A percentile compares a stretch with the other conserved stretches of the same genome.
phyloP scores from a whole-genome alignment of 2,113 vertebrate species.

The Neotoma lepida region DNA sequence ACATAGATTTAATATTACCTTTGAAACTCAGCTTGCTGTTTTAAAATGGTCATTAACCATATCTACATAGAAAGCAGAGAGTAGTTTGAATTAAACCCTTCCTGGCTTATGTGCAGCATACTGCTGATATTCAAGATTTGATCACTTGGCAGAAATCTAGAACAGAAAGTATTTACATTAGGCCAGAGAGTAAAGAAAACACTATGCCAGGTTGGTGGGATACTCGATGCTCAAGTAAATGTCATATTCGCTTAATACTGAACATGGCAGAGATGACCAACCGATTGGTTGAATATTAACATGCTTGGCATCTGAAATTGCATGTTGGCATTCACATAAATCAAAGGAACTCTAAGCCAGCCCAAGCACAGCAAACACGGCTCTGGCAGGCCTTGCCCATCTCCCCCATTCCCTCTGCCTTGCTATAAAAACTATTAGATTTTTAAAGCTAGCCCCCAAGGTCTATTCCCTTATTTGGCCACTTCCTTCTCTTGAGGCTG shows the following conservation, averaged over 20 bases:
- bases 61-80: neutral
- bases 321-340: neutral
- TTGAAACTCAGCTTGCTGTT: slow-evolving; percentile 43
- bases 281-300: neutral
- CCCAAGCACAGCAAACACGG: neutral
- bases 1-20: slow-evolving; percentile 55
- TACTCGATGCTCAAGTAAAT: neutral
- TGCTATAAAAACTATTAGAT: neutral
- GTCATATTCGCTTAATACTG: neutral
- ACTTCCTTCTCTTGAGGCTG: neutral
- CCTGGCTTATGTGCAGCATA: neutral
- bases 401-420: neutral
- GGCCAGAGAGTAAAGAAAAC: slow-evolving; percentile 46
- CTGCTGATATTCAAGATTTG: slow-evolving; percentile 33
- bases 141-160: slow-evolving; percentile 34
- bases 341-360: neutral
- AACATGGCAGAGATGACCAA: neutral
- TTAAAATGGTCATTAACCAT: slow-evolving; percentile 12
- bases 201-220: too few relatives aligned
- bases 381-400: neutral
- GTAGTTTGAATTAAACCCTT: slow-evolving; percentile 32
- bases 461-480: neutral
- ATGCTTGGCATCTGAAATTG: neutral
- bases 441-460: neutral
- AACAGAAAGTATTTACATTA: slow-evolving; percentile 56